These are phyloP conservation scores for Drosophila nigricruria DNA, from an alignment of 2,888 invertebrate species.

Conservation along the genomic window DNA sequence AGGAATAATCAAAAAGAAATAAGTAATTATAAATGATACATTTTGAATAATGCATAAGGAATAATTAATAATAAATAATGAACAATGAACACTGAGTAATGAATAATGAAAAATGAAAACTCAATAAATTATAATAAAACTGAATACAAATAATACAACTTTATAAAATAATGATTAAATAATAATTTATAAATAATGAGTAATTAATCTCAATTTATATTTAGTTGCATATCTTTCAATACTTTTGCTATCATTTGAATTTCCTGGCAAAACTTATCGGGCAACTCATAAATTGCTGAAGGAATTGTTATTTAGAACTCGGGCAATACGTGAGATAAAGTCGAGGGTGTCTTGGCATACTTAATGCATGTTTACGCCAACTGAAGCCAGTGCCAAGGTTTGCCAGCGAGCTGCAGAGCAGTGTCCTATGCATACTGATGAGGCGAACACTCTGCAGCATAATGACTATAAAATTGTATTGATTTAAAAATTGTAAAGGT, in stretches of 20 bases:
- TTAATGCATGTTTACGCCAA: constrained; percentile 32
- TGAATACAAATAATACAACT: not conserved
- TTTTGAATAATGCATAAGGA: not conserved
- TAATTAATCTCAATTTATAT: constrained; percentile 14
- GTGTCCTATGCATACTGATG: constrained; percentile 33
- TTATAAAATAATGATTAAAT: not conserved
- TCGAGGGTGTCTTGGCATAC: constrained; percentile 21
- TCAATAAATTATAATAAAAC: not conserved
- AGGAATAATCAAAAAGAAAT: not conserved
- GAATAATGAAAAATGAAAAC: not conserved
- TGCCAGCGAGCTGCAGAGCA: not conserved
- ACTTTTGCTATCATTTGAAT: not conserved
- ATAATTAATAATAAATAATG: not conserved
- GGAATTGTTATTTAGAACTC: constrained; percentile 41
- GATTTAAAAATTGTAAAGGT: not conserved
- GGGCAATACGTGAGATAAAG: constrained; percentile 33
- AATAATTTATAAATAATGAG: not conserved
- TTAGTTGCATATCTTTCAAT: not conserved
- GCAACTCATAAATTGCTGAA: constrained; percentile 17
- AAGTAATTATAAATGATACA: not conserved
- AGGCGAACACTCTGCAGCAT: not conserved
- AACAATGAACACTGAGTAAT: not conserved
- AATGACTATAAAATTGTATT: constrained; percentile 4
- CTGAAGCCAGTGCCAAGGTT: constrained; percentile 45
- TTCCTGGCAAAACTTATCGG: not conserved